Evolutionary conservation across 2,113 vertebrate genomes (phyloP).

Genomic region (Aplodontia rufa): DNA sequence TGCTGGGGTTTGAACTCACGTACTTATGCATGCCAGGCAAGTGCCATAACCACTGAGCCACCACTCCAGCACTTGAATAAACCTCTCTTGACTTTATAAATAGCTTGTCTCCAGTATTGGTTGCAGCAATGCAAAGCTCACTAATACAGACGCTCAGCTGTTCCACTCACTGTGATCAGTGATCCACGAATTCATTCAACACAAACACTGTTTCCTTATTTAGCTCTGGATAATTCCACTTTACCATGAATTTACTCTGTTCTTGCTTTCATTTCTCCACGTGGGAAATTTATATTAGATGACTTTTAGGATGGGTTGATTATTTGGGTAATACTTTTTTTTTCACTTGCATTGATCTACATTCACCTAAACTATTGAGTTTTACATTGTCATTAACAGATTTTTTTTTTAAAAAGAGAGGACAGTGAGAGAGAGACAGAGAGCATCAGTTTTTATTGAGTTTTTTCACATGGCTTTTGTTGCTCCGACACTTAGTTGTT

Average conservation of each 20-base stretch:
- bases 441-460: too few species aligned
- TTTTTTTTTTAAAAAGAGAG: too few species aligned
- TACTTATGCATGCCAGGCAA: too few species aligned
- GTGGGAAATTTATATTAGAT: background rate
- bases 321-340: background rate
- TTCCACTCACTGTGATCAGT: background rate
- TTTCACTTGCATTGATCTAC: background rate
- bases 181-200: background rate
- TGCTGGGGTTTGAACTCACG: too few species aligned
- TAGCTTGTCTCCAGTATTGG: background rate
- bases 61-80: too few species aligned
- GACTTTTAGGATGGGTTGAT: background rate
- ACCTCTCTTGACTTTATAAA: background rate
- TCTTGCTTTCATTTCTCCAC: background rate
- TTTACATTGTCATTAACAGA: background rate
- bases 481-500: too few species aligned
- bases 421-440: too few species aligned
- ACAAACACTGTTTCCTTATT: background rate
- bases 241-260: background rate
- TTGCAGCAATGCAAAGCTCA: background rate
- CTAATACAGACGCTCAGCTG: background rate
- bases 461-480: too few species aligned
- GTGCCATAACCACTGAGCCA: too few species aligned
- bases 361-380: background rate
- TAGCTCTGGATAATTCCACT: background rate